Conservation (phyloP, 2,113 vertebrate genomes). For the Pedetes capensis region DNA sequence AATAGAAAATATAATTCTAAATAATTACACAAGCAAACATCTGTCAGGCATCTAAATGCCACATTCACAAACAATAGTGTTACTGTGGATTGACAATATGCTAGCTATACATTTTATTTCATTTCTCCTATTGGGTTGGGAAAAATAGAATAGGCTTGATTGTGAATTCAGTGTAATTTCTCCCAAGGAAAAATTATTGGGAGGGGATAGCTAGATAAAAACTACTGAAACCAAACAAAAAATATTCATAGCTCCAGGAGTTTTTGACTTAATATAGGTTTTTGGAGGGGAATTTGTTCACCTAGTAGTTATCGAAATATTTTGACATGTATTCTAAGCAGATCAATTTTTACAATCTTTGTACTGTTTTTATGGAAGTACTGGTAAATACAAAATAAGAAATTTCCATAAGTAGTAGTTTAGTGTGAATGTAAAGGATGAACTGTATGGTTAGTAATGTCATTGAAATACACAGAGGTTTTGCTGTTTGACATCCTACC, state of each 20-base stretch:
- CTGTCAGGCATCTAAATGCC: background rate
- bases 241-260: background rate
- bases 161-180: background rate
- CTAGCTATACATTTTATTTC: background rate
- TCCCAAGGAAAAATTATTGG: background rate
- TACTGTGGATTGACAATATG: background rate
- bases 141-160: conserved; percentile 20
- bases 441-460: background rate
- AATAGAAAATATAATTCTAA: conserved; percentile 37
- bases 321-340: background rate
- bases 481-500: background rate
- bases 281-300: background rate
- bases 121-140: background rate
- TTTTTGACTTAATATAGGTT: background rate
- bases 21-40: conserved; percentile 16
- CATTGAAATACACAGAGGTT: background rate
- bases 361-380: background rate
- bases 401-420: background rate
- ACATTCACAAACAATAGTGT: background rate
- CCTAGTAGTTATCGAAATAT: background rate
- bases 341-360: background rate
- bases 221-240: conserved; percentile 26
- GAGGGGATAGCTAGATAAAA: background rate
- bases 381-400: background rate
- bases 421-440: background rate